phyloP scores from a whole-genome alignment of 2,797 vertebrate genomes.

The Melopsittacus undulatus region DNA sequence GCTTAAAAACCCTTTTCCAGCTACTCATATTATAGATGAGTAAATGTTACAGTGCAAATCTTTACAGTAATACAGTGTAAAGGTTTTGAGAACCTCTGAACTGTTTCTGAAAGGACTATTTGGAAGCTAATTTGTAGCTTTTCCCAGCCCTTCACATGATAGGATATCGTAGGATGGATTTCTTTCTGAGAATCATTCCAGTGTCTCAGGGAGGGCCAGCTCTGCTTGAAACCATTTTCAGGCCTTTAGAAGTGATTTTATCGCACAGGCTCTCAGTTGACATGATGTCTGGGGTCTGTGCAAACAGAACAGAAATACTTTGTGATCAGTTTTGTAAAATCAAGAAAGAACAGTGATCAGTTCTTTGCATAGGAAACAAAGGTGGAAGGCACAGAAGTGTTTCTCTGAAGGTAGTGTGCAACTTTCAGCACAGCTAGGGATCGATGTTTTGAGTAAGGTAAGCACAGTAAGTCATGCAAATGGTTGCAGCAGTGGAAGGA shows the following conservation, averaged over 20 bases:
- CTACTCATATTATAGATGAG: neutral
- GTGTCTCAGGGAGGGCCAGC: neutral
- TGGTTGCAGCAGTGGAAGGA: neutral
- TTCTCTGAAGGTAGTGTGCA: neutral
- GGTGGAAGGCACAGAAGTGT: neutral
- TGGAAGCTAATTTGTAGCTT: neutral
- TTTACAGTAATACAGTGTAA: neutral
- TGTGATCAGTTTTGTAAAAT: neutral
- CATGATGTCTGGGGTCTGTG: neutral
- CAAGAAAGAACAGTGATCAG: neutral
- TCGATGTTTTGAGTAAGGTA: neutral
- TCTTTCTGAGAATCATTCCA: neutral
- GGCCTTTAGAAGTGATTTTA: neutral
- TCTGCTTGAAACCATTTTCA: neutral
- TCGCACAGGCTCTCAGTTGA: neutral
- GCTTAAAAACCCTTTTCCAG: neutral
- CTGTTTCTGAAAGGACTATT: neutral
- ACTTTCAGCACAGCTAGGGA: neutral
- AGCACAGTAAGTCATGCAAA: neutral
- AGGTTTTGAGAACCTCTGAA: neutral
- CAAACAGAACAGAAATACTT: neutral
- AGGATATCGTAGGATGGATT: neutral
- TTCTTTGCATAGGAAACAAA: neutral
- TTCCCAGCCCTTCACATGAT: neutral
- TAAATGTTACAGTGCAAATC: neutral